Evolutionary conservation across 2,797 vertebrate species (phyloP).

Genomic region (Brachyalestes nurse): DNA sequence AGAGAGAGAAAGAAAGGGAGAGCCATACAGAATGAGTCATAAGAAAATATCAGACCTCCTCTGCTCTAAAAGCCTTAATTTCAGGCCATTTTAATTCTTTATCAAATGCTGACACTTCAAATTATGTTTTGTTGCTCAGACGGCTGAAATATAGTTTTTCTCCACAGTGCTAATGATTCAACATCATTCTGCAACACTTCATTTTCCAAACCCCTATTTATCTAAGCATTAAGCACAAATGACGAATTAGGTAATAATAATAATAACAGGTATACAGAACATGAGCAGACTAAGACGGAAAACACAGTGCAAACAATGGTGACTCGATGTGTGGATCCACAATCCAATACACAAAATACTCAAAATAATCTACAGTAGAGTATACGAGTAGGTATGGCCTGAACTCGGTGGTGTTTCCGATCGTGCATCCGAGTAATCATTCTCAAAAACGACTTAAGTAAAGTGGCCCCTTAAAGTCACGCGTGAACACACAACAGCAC

Average conservation of each 20-base stretch:
- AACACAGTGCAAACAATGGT: not conserved
- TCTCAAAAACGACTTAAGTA: too few species aligned
- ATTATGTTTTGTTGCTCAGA: slow-evolving; percentile 5
- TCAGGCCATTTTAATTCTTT: slow-evolving; percentile 12
- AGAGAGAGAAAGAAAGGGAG: not conserved
- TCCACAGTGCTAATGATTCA: not conserved
- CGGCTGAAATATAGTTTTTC: slow-evolving; percentile 13
- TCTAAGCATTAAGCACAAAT: not conserved
- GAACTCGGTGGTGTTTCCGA: too few species aligned
- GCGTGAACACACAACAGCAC: too few species aligned
- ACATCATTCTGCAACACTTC: slow-evolving; percentile 19
- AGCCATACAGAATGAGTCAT: not conserved
- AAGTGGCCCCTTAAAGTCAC: too few species aligned
- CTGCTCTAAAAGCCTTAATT: not conserved
- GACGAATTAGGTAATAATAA: not conserved
- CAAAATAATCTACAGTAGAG: too few species aligned
- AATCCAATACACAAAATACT: not conserved
- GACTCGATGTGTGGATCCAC: not conserved
- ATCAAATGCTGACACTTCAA: slow-evolving; percentile 10
- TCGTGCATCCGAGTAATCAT: too few species aligned
- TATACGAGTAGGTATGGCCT: too few species aligned
- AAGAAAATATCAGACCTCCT: not conserved
- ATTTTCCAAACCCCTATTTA: slow-evolving; percentile 30
- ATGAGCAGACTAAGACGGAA: not conserved
- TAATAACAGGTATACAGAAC: not conserved